Evolutionary conservation across 2,113 vertebrate genomes (phyloP).

Genomic region (Phaetusa simplex): DNA sequence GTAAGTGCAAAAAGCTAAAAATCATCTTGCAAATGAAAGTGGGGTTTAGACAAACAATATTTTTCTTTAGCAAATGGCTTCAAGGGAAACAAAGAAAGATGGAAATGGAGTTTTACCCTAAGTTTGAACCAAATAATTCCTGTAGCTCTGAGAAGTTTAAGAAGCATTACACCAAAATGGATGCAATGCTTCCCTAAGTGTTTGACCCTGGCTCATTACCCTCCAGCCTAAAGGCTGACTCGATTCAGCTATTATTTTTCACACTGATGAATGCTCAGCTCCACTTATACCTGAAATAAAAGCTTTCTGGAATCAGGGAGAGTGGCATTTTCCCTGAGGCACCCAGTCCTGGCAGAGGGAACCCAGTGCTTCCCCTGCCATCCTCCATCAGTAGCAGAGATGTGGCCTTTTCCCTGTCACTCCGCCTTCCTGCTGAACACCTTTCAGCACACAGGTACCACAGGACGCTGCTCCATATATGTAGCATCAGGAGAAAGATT

Average conservation of each 20-base stretch:
- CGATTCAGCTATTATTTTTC: background rate
- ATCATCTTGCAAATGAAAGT: background rate
- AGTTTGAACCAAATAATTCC: background rate
- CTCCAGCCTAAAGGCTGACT: background rate
- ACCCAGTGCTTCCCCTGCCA: accelerated
- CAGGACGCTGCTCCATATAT: too few species aligned
- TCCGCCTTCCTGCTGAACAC: accelerated
- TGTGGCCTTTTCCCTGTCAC: background rate
- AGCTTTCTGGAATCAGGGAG: background rate
- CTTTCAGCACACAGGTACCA: background rate
- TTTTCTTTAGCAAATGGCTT: background rate
- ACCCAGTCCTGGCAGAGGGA: background rate
- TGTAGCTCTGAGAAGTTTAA: background rate
- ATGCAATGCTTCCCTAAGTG: background rate
- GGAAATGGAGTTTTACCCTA: background rate
- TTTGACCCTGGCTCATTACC: background rate
- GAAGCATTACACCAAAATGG: background rate
- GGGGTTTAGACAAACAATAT: background rate
- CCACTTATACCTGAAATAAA: background rate
- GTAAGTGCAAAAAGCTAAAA: background rate
- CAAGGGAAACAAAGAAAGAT: background rate
- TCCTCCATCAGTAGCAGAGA: background rate
- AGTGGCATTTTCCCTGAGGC: background rate
- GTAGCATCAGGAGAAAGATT: background rate
- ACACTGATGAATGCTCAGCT: background rate